These are phyloP conservation scores for Phengaris arion DNA, from an alignment of 2,888 invertebrate genomes.

Conservation along the genomic window DNA sequence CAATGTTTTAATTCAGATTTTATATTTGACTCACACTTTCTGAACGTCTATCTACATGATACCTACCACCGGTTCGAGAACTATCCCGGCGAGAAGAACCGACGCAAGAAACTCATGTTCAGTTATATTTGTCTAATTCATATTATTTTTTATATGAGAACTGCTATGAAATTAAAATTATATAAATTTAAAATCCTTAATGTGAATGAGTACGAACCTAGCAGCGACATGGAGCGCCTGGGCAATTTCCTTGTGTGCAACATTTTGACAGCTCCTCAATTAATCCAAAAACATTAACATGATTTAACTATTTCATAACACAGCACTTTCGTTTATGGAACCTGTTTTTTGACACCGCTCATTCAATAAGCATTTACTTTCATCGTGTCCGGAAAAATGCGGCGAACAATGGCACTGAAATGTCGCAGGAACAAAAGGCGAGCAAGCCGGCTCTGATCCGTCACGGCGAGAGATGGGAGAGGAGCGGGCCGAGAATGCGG, in stretches of 20 bases:
- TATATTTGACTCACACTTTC: too few species aligned
- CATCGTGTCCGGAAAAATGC: slow-evolving; percentile 55
- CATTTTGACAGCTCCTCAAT: slow-evolving; percentile 59
- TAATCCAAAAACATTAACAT: slow-evolving; percentile 52
- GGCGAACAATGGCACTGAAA: slow-evolving; percentile 51
- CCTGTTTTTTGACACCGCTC: slow-evolving; percentile 60
- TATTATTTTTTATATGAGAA: too few species aligned
- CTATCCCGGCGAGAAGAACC: too few species aligned
- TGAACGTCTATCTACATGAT: too few species aligned
- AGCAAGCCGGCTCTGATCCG: slow-evolving; percentile 43
- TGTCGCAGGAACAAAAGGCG: slow-evolving; percentile 51
- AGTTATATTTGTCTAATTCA: background rate
- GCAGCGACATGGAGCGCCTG: slow-evolving; percentile 68
- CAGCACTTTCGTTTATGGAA: slow-evolving; percentile 68
- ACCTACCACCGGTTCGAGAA: too few species aligned
- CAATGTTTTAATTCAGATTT: too few species aligned
- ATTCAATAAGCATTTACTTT: slow-evolving; percentile 66
- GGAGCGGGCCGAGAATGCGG: slow-evolving; percentile 69
- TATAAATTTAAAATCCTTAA: background rate
- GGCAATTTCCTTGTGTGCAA: slow-evolving; percentile 70
- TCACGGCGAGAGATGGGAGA: slow-evolving; percentile 49
- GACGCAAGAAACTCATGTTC: too few species aligned
- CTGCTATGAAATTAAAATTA: too few species aligned
- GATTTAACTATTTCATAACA: slow-evolving; percentile 64
- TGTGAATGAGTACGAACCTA: slow-evolving; percentile 56